Evolutionary conservation across 1,140 invertebrate species (phyloP).

Genomic region (Drosophila sproati): DNA sequence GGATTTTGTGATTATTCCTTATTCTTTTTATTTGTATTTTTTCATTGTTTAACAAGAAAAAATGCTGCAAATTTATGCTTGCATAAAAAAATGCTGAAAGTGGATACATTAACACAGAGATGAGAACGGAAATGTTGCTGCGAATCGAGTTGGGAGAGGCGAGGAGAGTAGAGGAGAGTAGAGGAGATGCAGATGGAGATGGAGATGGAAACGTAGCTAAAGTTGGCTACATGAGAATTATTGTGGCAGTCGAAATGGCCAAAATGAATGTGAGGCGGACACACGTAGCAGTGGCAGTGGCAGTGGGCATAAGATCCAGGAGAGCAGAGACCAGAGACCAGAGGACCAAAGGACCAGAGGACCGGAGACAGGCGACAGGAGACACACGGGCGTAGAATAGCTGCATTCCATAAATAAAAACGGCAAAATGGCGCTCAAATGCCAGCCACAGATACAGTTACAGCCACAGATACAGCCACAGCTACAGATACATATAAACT

Average conservation of each 20-base stretch:
- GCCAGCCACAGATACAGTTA: slow-evolving; percentile 44
- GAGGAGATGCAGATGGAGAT: neutral
- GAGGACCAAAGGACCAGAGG: neutral
- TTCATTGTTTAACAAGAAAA: slow-evolving; percentile 56
- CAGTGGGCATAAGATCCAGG: slow-evolving; percentile 21
- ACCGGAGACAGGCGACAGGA: neutral
- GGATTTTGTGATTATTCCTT: slow-evolving; percentile 50
- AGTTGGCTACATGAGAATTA: slow-evolving; percentile 72
- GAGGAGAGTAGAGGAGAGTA: neutral
- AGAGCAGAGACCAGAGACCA: slow-evolving; percentile 22
- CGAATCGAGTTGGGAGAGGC: neutral
- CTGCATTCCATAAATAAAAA: slow-evolving; percentile 82
- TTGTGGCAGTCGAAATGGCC: slow-evolving; percentile 68
- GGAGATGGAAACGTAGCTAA: slow-evolving; percentile 13
- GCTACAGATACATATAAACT: slow-evolving; percentile 10
- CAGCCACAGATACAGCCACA: slow-evolving; percentile 21
- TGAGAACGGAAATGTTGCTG: slow-evolving; percentile 20
- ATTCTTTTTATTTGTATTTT: slow-evolving; percentile 21
- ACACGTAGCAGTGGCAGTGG: slow-evolving; percentile 52
- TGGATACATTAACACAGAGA: slow-evolving; percentile 65
- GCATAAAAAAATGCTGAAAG: slow-evolving; percentile 69
- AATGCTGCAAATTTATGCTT: slow-evolving; percentile 78
- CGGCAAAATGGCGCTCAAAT: slow-evolving; percentile 79
- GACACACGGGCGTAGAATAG: slow-evolving; percentile 57
- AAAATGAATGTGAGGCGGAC: slow-evolving; percentile 63